Conservation (phyloP, 2,888 invertebrate genomes). For the Metellina segmentata region DNA sequence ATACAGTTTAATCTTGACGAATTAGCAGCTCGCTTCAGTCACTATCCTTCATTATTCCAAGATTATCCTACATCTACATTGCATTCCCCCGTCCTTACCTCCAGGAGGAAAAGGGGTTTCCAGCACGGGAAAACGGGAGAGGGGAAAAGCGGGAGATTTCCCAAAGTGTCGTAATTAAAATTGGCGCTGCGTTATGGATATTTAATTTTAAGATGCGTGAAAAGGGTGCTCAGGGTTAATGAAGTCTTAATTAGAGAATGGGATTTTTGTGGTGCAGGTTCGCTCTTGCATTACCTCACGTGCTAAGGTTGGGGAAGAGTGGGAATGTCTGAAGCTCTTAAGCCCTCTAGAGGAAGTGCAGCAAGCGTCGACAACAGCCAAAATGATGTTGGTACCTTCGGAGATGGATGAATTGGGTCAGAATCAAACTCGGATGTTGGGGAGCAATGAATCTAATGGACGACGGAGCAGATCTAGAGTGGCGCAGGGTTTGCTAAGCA, state of each 20-base stretch:
- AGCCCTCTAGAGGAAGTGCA: no score
- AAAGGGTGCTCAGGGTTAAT: slow-evolving; percentile 67
- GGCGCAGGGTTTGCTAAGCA: no score
- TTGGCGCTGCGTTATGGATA: slow-evolving; percentile 70
- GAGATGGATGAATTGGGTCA: no score
- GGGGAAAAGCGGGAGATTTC: slow-evolving; percentile 21
- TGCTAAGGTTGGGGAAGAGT: no score
- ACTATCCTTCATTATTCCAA: slow-evolving; percentile 69
- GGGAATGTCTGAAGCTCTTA: no score
- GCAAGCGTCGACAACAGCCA: no score
- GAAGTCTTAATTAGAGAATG: slow-evolving; percentile 67
- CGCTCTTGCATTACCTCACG: background rate
- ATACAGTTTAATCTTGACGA: slow-evolving; percentile 71
- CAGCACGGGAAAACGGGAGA: background rate
- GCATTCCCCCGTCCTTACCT: slow-evolving; percentile 1
- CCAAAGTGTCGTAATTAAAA: slow-evolving; percentile 71
- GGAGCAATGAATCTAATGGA: no score
- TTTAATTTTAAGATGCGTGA: slow-evolving; percentile 70
- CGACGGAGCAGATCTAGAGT: no score
- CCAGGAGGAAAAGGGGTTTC: background rate
- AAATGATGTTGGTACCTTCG: no score
- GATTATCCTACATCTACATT: slow-evolving; percentile 62
- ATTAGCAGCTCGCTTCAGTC: slow-evolving; percentile 58
- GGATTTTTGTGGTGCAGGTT: slow-evolving; percentile 51
- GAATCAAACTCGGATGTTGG: no score